Evolutionary conservation across 2,113 vertebrate genomes (phyloP), one percentile per base, ranked within the genome.

Genomic region (Geothlypis trichas): DNA sequence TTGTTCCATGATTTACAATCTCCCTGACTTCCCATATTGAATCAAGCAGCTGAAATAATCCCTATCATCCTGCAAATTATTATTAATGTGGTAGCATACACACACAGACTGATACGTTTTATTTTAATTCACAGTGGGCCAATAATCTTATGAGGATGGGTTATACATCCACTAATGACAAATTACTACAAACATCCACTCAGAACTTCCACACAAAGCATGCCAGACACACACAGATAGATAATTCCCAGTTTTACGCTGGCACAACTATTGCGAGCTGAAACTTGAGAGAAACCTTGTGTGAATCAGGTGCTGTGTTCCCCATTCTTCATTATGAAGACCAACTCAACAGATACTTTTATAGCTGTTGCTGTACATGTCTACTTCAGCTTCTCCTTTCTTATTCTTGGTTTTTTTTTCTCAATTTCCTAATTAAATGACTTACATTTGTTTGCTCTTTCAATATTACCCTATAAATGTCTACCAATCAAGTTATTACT

Each of bases 21-120:
- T 91, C 47, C 63, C 57, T 86, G 85, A 86, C 63, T 93, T 96
- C 24, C 47, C 12, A 0, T 77, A 77, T 44, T 81, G 80, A 87
- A 91, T 92, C 74, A 89, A 69, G 81, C 63, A 93, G 83, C n/a
- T 91, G 61, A 91, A 94, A 95, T 41, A 81, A 78, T 61, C 33
- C 68, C 61, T 86, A 67, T 47, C 17, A 81, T 82, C 44, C 80
- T 63, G 44, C 28, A 84, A 91, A 84, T 83, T 80, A 55, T 82
- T 87, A 87, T 52, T 89, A 71, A 87, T 89, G 78, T 33, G n/a
- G 61, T 15, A 87, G 41, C 69, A 42, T n/a, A 44, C 24, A 80
- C 14, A 79, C 16, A 51, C 31, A 41, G 63, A 85, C 37, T 9
- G 3, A 74, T 71, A 31, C 0, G 0, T 80, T 90, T 73, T 65